A percentile compares a stretch with the other conserved stretches of the same genome.
Conservation (phyloP, 2,888 invertebrate genomes). For the Pseudococcus viburni region DNA sequence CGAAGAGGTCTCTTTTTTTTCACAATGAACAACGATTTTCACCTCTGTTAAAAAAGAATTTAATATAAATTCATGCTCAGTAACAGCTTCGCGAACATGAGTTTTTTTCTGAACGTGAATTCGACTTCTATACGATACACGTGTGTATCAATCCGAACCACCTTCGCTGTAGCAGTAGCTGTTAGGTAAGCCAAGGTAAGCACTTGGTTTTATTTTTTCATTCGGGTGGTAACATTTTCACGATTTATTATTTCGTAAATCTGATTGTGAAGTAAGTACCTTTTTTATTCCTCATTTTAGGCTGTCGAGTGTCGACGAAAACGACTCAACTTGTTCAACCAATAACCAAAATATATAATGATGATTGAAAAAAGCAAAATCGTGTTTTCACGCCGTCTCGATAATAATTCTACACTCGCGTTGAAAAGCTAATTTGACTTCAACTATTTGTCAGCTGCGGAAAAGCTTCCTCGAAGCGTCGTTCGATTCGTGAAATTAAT, state of each 20-base stretch:
- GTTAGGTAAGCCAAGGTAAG: neutral
- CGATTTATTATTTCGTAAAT: conserved; percentile 10
- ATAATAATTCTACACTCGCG: conserved; percentile 37
- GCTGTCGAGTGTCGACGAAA: neutral
- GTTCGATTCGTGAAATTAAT: conserved; percentile 41
- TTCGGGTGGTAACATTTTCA: neutral
- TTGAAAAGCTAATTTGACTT: conserved; percentile 44
- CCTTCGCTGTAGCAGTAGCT: too few relatives aligned
- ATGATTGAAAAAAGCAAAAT: conserved; percentile 45
- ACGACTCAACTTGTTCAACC: neutral
- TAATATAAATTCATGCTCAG: conserved; percentile 23
- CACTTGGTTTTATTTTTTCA: neutral
- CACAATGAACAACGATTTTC: neutral
- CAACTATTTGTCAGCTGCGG: conserved; percentile 20
- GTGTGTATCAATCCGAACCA: neutral
- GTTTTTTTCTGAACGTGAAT: neutral
- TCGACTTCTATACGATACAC: neutral
- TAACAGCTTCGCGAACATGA: neutral
- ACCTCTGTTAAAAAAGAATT: conserved; percentile 8
- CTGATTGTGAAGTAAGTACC: neutral
- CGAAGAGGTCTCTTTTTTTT: neutral
- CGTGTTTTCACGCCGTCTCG: conserved; percentile 13
- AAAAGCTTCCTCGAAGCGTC: conserved; percentile 20
- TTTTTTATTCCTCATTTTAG: neutral
- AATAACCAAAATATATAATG: conserved; percentile 5